Evolutionary conservation across 1,140 invertebrate species (phyloP), one percentile per base, ranked within the genome.

Genomic region (Papilio polytes): DNA sequence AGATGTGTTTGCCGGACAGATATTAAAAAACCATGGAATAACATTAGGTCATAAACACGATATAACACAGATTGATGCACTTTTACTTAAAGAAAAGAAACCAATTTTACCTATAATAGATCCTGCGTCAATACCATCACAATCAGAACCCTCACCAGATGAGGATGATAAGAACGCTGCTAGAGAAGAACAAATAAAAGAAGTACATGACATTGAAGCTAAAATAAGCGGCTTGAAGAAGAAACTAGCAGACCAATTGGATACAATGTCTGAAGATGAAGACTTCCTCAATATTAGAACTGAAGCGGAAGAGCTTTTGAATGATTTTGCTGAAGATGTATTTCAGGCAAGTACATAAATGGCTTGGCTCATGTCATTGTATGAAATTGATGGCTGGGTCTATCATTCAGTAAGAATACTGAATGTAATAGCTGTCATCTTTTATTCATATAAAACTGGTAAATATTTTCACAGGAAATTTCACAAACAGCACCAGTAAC

Each of bases 271-370:
- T 18, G 95, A 96, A 20, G 96, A 96, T 89, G 96, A 96, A 81
- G 96, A 97, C 85, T 96, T 96, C 88, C 90, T 96, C 53, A 97
- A 96, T 89, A 93, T 97, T 10, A 96, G 96, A 83, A 95, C 94
- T 44, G 95, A 96, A 36, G 96, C 96, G 82, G 96, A 96, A 77
- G 96, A 97, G 83, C 92, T 96, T 81, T 95, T 96, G 84, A 97
- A 96, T 91, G 91, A 97, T 78, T 96, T 96, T 88, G 94, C 91
- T 73, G 95, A 95, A 85, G 94, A 95, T 88, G 91, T 93, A 2
- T 91, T 88, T 84, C 92, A 94, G 88, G 94, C 93, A 89, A 80
- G 22, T 80, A n/a, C 15, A 13, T 48, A 48, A 20, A 41, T 41
- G 7, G 36, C 36, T 41, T 0, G 0, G 36, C 7, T 3, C 31